A percentile compares a stretch with the other conserved stretches of the same genome.
Conservation (phyloP, 1,140 invertebrate species). For the Eulimnadia texana region DNA sequence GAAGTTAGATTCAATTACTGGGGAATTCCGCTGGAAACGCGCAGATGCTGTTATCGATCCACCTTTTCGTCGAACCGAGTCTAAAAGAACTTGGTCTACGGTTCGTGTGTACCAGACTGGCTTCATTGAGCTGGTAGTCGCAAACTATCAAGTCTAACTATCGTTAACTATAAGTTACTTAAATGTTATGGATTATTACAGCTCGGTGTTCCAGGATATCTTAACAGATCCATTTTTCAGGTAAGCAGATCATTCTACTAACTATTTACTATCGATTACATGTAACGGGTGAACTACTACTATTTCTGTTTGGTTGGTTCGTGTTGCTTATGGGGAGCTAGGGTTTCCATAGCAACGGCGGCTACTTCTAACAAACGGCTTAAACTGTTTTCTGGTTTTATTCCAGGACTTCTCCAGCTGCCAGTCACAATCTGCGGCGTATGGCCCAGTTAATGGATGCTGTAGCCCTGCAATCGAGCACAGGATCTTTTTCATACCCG, state of each 20-base stretch:
- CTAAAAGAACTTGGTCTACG: background rate
- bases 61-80: background rate
- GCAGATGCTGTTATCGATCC: background rate
- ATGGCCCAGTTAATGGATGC: slow-evolving; percentile 13
- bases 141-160: background rate
- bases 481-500: background rate
- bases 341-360: slow-evolving; percentile 4
- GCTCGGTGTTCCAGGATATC: slow-evolving; percentile 13
- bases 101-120: too few relatives aligned
- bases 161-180: background rate
- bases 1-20: too few relatives aligned
- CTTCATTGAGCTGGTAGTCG: too few relatives aligned
- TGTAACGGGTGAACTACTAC: background rate
- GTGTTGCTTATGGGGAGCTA: background rate
- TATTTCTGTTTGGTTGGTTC: background rate
- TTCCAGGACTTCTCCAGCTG: slow-evolving; percentile 3
- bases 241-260: background rate
- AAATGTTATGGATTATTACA: slow-evolving; percentile 10
- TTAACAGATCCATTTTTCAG: slow-evolving; percentile 14
- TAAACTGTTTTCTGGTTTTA: background rate
- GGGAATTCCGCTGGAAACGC: background rate
- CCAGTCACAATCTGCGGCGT: slow-evolving; percentile 10
- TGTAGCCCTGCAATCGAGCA: background rate
- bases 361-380: background rate
- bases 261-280: background rate